These are phyloP conservation scores for Rugalucina vietnamica DNA, from an alignment of 2,888 invertebrate genomes.

Conservation along the genomic window DNA sequence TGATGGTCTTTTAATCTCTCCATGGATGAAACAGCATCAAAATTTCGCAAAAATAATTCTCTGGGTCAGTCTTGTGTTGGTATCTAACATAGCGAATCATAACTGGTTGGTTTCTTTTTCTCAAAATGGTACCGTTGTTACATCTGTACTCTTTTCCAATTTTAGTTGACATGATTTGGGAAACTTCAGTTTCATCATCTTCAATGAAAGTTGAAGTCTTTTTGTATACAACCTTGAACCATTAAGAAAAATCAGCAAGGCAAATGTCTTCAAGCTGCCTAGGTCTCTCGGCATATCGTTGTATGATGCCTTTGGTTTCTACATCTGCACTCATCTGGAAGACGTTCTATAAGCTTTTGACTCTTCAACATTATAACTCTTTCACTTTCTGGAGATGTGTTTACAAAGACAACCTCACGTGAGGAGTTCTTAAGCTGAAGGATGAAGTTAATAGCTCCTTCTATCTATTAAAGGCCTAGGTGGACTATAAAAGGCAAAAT, in stretches of 20 bases:
- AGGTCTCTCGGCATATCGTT: constrained; percentile 56
- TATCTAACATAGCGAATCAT: constrained; percentile 36
- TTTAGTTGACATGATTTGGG: not conserved
- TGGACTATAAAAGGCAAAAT: constrained; percentile 54
- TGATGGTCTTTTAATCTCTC: constrained; percentile 4
- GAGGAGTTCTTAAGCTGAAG: constrained; percentile 50
- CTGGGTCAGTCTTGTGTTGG: constrained; percentile 7
- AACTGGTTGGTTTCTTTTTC: not conserved
- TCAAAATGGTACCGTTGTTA: not conserved
- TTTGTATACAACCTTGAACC: not conserved
- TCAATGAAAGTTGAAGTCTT: no score
- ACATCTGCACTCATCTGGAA: constrained; percentile 41
- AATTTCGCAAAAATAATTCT: constrained; percentile 29
- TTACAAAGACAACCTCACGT: constrained; percentile 47
- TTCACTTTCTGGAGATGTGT: constrained; percentile 61
- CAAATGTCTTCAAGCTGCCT: constrained; percentile 43
- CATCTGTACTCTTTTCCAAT: no score
- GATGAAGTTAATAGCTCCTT: constrained; percentile 63
- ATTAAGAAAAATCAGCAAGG: constrained; percentile 36
- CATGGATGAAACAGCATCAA: constrained; percentile 28
- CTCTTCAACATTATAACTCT: constrained; percentile 68
- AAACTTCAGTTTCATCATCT: not conserved
- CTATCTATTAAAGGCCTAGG: constrained; percentile 52
- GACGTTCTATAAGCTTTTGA: constrained; percentile 45
- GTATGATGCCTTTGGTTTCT: constrained; percentile 23